Percentiles rank a stretch among this genome's conserved stretches.
These are phyloP conservation scores for Chloroceryle inda DNA, from an alignment of 2,797 vertebrate genomes.

Conservation along the genomic window DNA sequence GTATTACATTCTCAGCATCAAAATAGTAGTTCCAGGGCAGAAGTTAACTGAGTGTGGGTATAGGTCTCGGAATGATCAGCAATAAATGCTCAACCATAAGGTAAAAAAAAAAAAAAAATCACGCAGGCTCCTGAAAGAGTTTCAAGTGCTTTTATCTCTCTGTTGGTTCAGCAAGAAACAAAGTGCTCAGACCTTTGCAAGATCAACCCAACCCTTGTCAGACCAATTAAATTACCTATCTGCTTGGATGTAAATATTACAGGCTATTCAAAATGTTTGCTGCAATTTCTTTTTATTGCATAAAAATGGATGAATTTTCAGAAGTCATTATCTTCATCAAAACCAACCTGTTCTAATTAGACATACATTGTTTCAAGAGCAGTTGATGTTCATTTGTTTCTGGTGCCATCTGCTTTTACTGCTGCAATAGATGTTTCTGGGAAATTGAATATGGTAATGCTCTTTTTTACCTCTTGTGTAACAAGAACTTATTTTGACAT, in stretches of 20 bases:
- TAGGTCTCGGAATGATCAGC: neutral
- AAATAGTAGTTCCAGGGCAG: neutral
- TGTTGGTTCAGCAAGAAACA: neutral
- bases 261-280: neutral
- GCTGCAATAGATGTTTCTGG: conserved; percentile 23
- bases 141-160: neutral
- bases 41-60: neutral
- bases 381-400: conserved; percentile 37
- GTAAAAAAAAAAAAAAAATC: too few species aligned
- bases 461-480: neutral
- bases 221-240: neutral
- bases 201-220: neutral
- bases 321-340: conserved; percentile 35
- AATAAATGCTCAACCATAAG: neutral
- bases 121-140: neutral
- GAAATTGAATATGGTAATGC: conserved; percentile 63
- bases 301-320: conserved; percentile 35
- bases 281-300: conserved; percentile 26
- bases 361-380: neutral
- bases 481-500: neutral
- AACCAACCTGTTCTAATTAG: conserved; percentile 59
- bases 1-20: neutral
- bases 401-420: conserved; percentile 62
- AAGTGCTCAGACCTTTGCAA: neutral
- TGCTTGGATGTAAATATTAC: neutral